Percentiles rank a stretch among this genome's conserved stretches.
These are phyloP conservation scores for Xiphophorus hellerii DNA, from an alignment of 2,113 vertebrate genomes.

Conservation along the genomic window DNA sequence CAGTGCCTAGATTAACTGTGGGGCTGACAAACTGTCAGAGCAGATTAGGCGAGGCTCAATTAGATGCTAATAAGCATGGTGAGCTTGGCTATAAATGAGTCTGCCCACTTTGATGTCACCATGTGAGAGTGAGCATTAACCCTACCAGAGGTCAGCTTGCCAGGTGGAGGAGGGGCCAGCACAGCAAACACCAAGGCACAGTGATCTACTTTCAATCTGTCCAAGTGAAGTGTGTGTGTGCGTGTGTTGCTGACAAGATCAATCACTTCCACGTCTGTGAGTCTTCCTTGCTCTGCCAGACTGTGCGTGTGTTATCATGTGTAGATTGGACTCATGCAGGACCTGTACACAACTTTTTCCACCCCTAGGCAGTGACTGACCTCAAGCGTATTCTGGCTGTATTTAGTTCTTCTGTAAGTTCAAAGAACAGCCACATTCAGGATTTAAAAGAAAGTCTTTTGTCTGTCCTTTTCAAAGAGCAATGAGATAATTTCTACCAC, in stretches of 20 bases:
- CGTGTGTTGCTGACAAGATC: constrained; percentile 61
- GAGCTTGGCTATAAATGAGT: constrained; percentile 39
- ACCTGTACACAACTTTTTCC: constrained; percentile 21
- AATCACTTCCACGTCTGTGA: constrained; percentile 64
- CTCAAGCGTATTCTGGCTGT: constrained; percentile 23
- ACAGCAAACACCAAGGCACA: constrained; percentile 46
- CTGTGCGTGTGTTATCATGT: constrained; percentile 37
- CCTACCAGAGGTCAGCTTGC: constrained; percentile 48
- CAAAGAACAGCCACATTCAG: constrained; percentile 10
- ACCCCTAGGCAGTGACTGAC: constrained; percentile 40
- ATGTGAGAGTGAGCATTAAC: constrained; percentile 1
- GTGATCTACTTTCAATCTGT: constrained; percentile 71
- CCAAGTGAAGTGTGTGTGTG: constrained; percentile 18
- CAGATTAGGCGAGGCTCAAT: constrained; percentile 71
- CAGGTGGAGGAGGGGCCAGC: constrained; percentile 56
- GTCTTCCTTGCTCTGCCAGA: constrained; percentile 59
- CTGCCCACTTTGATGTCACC: constrained; percentile 17
- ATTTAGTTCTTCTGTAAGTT: constrained; percentile 24
- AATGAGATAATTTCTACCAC: constrained; percentile 34
- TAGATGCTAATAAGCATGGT: constrained; percentile 64
- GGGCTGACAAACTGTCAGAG: constrained; percentile 49
- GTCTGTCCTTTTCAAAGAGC: constrained; percentile 13
- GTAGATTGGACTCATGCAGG: constrained; percentile 15
- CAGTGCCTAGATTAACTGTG: constrained; percentile 51
- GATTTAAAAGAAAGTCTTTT: not conserved